Evolutionary conservation across 2,113 vertebrate genomes (phyloP).

Genomic region (Nasalis larvatus): DNA sequence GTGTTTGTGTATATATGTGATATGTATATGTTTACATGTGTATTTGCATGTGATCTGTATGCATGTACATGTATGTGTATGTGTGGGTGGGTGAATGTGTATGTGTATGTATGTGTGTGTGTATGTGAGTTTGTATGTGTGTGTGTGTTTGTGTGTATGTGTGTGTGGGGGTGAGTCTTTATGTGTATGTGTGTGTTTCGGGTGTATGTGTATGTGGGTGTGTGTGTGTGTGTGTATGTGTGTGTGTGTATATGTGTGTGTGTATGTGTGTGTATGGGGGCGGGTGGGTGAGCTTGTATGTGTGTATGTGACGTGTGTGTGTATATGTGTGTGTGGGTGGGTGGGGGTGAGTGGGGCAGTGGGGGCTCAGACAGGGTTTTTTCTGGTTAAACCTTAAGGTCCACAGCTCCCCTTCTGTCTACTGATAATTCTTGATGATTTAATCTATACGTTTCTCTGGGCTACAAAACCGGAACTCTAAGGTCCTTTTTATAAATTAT

Average conservation of each 20-base stretch:
- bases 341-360: too few species aligned
- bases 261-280: too few species aligned
- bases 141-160: background rate
- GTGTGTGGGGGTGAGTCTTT: background rate
- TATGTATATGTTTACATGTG: too few species aligned
- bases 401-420: background rate
- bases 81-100: too few species aligned
- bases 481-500: background rate
- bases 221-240: too few species aligned
- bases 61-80: too few species aligned
- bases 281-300: background rate
- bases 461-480: background rate
- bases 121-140: too few species aligned
- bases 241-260: fast-evolving
- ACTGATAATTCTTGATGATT: background rate
- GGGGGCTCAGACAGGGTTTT: background rate
- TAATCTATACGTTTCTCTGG: background rate
- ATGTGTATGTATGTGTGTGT: background rate
- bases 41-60: too few species aligned
- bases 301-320: background rate
- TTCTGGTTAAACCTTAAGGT: background rate
- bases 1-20: too few species aligned
- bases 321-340: background rate
- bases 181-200: too few species aligned
- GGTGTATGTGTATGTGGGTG: too few species aligned